Base-by-base conservation (phyloP, 2,888 invertebrate genomes). In the Ormyrus nitidulus region DNA sequence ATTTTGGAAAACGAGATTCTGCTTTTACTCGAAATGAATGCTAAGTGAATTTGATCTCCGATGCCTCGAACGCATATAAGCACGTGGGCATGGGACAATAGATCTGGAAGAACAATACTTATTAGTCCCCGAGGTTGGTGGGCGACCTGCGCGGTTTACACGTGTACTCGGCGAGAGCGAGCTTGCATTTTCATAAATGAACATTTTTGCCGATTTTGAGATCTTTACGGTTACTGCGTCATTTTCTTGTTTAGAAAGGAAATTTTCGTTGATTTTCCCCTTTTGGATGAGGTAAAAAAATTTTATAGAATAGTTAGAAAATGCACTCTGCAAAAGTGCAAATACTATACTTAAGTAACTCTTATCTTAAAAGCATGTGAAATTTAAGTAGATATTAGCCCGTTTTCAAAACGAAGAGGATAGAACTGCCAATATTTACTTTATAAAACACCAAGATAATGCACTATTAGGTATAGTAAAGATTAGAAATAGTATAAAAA, bases 41-140 rank as follows among this genome's bases (percentile, higher is more conserved):
- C 56, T 46, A 74, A 82, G 72, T 77, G 59, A 72, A 80, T 82
- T 70, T 74, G 64, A 80, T 75, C 48, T 49, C 56, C 49, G 34
- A 75, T 75, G 61, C 62, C 7, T 58, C 64, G 7, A 34, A 6
- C 74, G 11, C 10, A 44, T 19, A 13, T 19, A 13, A 56, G 49
- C 62, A 86, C 85, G 86, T 87, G 87, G 87, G 87, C 86, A 85
- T 83, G 83, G 84, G 86, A 87, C 86, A 87, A 88, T 87, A 87
- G 83, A 86, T 84, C 77, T 81, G 83, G 84, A 85, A 82, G 85
- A 86, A 87, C 87, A 87, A 88, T 87, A 88, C 86, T 86, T 87
- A 87, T 88, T 87, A 86, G 86, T 85, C 84, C 84, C 82, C 34
- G 11, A 61, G 34, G 81, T 79, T 83, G 84, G 87, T 88, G 88